Base-by-base conservation (phyloP, 2,888 invertebrate species). In the Tenthredo distinguenda region DNA sequence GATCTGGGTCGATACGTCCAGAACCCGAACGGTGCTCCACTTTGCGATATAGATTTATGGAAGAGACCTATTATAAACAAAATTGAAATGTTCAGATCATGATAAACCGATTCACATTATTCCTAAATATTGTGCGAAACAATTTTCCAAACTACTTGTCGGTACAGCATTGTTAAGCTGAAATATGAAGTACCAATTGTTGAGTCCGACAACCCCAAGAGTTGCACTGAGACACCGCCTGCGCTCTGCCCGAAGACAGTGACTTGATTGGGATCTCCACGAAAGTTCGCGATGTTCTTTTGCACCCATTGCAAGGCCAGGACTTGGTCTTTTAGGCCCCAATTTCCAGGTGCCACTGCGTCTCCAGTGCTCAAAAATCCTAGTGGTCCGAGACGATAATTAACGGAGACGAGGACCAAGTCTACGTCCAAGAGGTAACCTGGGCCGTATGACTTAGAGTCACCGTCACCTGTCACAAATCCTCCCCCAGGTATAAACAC, bases 401-500 rank as follows among this genome's bases (percentile, higher is more conserved):
- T 91, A 2, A 92, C 87, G 5, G 88, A 90, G 2, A 91, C 91
- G 2, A 91, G 87, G 31, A 91, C 50, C 9, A 92, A 89, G 58
- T 89, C 87, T 85, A 90, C 88, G 74, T 91, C 90, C 43, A 92
- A 81, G 58, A 92, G 89, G 85, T 89, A 90, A 72, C 91, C 91
- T 0, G 91, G 91, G 6, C 89, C 90, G 58, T 86, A 89, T 6
- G 76, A 18, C 31, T 88, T 86, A 37, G 90, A 89, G 40, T 86
- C 87, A 21, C 90, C 87, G 37, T 86, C 85, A 7, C 91, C 91
- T 6, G 71, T 81, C 84, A 88, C 85, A 74, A 91, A 91, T 9
- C 87, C 88, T 43, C 91, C 91, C 7, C 91, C 91, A 84, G 91
- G 89, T 21, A 92, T 89, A 88, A 89, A 92, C 9, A 92, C 90